Evolutionary conservation across 2,113 vertebrate species (phyloP).

Genomic region (Rousettus leschenaultii): DNA sequence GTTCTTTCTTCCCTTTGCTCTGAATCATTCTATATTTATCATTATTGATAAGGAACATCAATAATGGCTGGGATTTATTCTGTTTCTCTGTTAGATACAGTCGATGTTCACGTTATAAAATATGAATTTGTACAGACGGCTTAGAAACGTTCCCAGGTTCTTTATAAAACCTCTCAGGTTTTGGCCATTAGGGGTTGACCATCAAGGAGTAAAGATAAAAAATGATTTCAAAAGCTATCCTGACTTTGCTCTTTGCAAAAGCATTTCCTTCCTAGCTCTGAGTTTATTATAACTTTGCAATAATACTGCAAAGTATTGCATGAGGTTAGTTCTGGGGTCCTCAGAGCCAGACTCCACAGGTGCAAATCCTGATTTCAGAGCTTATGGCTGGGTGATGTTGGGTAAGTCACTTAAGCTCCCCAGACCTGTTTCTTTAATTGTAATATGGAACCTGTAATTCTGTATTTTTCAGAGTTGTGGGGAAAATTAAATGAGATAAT

Average conservation of each 20-base stretch:
- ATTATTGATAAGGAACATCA: conserved; percentile 58
- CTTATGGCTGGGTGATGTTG: not conserved
- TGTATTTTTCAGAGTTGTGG: not conserved
- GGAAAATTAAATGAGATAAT: not conserved
- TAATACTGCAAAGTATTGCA: not conserved
- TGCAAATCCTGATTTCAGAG: not conserved
- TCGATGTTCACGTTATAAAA: conserved; percentile 59
- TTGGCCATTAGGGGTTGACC: conserved; percentile 13
- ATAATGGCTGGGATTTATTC: conserved; percentile 36
- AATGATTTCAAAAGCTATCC: conserved; percentile 25
- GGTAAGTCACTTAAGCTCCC: not conserved
- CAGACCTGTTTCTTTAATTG: not conserved
- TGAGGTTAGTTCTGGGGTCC: not conserved
- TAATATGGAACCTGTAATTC: not conserved
- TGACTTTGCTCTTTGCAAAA: not conserved
- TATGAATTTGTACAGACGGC: conserved; percentile 8
- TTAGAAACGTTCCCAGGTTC: conserved; percentile 27
- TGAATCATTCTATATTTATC: conserved; percentile 50
- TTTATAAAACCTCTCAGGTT: conserved; percentile 41
- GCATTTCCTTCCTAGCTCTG: not conserved
- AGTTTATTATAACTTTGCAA: conserved; percentile 44
- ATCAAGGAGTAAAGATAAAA: conserved; percentile 28
- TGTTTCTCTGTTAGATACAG: conserved; percentile 31
- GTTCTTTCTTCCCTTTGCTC: conserved; percentile 16
- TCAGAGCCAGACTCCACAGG: not conserved